Base-by-base conservation (phyloP, 2,113 vertebrate species). In the Oreochromis tanganicae region DNA sequence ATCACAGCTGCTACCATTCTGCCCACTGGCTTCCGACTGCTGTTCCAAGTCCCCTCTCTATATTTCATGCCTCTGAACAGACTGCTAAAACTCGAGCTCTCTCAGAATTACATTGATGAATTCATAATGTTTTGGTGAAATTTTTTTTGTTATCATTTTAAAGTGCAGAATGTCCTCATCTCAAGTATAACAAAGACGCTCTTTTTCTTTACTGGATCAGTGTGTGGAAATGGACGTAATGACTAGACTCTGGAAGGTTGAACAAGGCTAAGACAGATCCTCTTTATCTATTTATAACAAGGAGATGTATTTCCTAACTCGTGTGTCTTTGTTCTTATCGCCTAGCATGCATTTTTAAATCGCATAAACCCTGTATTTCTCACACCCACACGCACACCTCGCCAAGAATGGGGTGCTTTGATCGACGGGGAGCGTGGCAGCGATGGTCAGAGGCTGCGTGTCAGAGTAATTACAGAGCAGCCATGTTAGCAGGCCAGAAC, bases 251-350 rank as follows among this genome's bases (percentile, higher is more conserved):
- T 57, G 36, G 52, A 59, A 89, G 86, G 80, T 82, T 43, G 78
- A 91, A 88, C 84, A 86, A 85, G 80, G 80, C 83, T 59, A 85
- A 81, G 66, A 80, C 84, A 63, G 91, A 87, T 89, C 91, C 90
- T 93, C 85, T 93, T 95, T 89, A 95, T 93, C 93, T 94, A 95
- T 94, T 95, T 91, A 92, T 95, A 93, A 89, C 83, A 59, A 92
- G 90, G 91, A 90, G 91, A 92, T 91, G 86, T 89, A 84, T 94
- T 92, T 93, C 94, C 84, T 24, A 85, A 89, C 89, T 89, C 82
- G 36, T 81, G 88, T 88, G 80, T 91, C 91, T 91, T 90, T 87
- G 84, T 88, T 93, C 92, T 93, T 91, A 93, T 94, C 85, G 17
- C 84, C 66, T 16, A 78, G 87, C 88, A 93, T 95, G 95, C 91